Base-by-base conservation (phyloP, 35 echinoderm and acorn worm species). In the Apostichopus parvimensis region DNA sequence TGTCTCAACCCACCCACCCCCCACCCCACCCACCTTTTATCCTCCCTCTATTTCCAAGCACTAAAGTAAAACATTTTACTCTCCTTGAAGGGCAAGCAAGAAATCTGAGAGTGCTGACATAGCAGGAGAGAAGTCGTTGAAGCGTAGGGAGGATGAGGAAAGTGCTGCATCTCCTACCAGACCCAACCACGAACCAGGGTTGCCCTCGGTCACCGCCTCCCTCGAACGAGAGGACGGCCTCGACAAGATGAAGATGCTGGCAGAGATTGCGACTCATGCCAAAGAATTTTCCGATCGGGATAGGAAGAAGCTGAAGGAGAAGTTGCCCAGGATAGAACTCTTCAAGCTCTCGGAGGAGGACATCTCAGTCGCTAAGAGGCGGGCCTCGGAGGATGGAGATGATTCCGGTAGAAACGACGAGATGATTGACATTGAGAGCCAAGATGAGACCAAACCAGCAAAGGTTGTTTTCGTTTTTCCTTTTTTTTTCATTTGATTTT, bases 321-420 rank as follows among this genome's bases (percentile, higher is more conserved):
- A 88, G 72, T 66, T 88, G 55, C 89, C 89, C 58, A 77, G 89
- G 89, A 79, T 91, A 5, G 89, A 91, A 59, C 89, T 91, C 52
- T 56, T 57, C 73, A 91, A 91, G 25, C 71, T 91, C 17, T 78
- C 89, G 14, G 80, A 83, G n/a, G 83, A 92, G 20, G 90, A 92
- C 0, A 85, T 87, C 11, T 28, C 77, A 20, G 91, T 91, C 10
- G 83, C 79, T 56, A 87, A 53, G 22, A 93, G 64, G 71, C 66
- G 77, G 82, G 66, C 80, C 7, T 22, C 59, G 8, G 80, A 76
- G 82, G 92, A 93, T 57, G 92, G 83, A 28, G 92, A 87, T 6
- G 57, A 28, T 7, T 70, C 20, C 1, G 55, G 57, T 18, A 53
- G 52, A 66, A 26, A 66, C 45, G 21, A 22, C 6, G 89, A 91